A percentile compares a stretch with the other conserved stretches of the same genome.
phyloP scores from a whole-genome alignment of 2,797 vertebrate genomes.

The Clarias fuscus region DNA sequence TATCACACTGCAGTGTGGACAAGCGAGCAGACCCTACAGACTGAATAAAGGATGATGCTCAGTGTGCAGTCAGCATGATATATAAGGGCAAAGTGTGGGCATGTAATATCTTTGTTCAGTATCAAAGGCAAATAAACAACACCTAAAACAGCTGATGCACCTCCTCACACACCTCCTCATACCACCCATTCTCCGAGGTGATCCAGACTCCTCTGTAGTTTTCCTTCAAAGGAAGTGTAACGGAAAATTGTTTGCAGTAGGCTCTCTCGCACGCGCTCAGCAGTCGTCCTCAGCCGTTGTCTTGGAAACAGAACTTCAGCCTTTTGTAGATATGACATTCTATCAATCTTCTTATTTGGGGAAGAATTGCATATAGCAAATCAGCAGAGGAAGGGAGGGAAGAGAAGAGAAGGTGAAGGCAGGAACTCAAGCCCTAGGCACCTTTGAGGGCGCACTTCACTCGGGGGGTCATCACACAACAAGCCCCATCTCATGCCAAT shows the following conservation, averaged over 20 bases:
- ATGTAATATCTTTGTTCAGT: slow-evolving; percentile 27
- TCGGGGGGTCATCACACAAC: slow-evolving; percentile 37
- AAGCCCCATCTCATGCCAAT: slow-evolving; percentile 57
- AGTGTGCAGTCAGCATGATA: slow-evolving; percentile 2
- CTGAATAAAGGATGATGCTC: slow-evolving; percentile 20
- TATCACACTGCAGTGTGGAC: slow-evolving; percentile 39
- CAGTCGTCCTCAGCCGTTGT: slow-evolving; percentile 60
- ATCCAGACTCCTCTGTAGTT: slow-evolving; percentile 46
- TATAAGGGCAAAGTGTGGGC: slow-evolving; percentile 7
- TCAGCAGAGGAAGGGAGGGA: slow-evolving; percentile 36
- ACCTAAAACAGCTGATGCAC: neutral
- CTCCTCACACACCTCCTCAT: neutral
- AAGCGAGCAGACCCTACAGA: slow-evolving; percentile 26
- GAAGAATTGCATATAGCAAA: slow-evolving; percentile 50
- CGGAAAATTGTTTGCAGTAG: slow-evolving; percentile 53
- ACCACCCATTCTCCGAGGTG: slow-evolving; percentile 23
- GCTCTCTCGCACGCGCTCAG: slow-evolving; percentile 48
- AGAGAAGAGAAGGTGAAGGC: slow-evolving; percentile 16
- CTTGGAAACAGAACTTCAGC: slow-evolving; percentile 63
- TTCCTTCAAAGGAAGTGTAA: slow-evolving; percentile 51
- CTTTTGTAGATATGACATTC: slow-evolving; percentile 56
- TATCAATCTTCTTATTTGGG: slow-evolving; percentile 50
- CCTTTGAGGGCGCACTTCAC: slow-evolving; percentile 41
- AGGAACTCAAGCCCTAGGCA: slow-evolving; percentile 40
- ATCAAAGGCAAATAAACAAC: slow-evolving; percentile 11